Conservation (phyloP, 1,140 invertebrate genomes). For the Drosophila orosa region DNA sequence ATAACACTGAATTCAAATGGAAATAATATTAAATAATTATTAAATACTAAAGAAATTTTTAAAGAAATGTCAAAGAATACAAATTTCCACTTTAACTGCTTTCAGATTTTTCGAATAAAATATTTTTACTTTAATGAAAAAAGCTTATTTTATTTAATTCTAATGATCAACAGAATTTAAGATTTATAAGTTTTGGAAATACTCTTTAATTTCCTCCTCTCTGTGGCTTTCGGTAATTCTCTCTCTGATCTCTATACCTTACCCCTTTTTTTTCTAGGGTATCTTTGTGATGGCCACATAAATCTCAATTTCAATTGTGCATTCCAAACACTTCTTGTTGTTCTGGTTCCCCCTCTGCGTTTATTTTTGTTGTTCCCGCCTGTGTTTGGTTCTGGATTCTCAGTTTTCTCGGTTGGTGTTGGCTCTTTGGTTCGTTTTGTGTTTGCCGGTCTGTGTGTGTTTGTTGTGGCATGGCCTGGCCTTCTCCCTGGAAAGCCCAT, state of each 20-base stretch:
- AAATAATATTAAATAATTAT: background rate
- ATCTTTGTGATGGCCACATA: conserved; percentile 28
- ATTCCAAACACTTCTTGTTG: conserved; percentile 49
- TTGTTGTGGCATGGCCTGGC: conserved; percentile 32
- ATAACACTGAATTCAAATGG: background rate
- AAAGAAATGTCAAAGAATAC: background rate
- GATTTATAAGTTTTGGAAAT: background rate
- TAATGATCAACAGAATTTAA: background rate
- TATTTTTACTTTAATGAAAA: background rate
- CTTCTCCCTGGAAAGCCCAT: conserved; percentile 16
- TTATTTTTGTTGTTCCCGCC: conserved; percentile 33
- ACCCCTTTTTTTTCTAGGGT: conserved; percentile 12
- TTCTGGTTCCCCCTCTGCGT: conserved; percentile 20
- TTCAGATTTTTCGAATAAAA: background rate
- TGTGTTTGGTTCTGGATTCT: conserved; percentile 36
- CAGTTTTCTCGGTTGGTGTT: conserved; percentile 32
- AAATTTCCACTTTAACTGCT: background rate
- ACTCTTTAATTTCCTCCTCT: too few species aligned
- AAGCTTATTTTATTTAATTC: background rate
- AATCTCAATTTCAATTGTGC: conserved; percentile 50
- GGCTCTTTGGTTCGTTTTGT: conserved; percentile 55
- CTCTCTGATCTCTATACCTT: background rate
- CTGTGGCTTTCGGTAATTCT: background rate
- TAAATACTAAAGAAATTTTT: background rate
- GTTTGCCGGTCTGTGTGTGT: conserved; percentile 49